Evolutionary conservation across 2,888 invertebrate genomes (phyloP), one percentile per base, ranked within the genome.

Genomic region (Spodoptera littoralis): DNA sequence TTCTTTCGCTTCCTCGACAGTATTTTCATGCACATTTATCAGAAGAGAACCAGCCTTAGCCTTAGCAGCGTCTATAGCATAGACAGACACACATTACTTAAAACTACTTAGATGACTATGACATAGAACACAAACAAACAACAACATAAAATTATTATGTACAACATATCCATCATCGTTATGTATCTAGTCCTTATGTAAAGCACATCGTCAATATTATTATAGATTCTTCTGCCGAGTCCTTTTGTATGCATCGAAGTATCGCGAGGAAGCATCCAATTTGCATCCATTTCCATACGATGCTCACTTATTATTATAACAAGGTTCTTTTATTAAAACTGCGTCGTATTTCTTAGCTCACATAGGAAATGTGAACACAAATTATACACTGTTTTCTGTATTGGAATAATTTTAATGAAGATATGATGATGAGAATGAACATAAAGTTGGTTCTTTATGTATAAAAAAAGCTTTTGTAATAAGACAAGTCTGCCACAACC

Each of bases 241-340:
- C 42, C 59, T 56, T 62, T 49, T 55, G 55, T 59, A 63, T 73
- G 62, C 76, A 75, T 22, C 66, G 46, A 22, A 44, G 61, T 55
- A 60, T 45, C 50, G 45, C 45, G 42, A 49, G 49, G 57, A 70
- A 58, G 60, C 41, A 53, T 65, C 45, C 65, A 70, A 70, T 70
- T 69, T 53, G 49, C 65, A 65, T 60, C 55, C 41, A 66, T 66
- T 64, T 66, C 52, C 56, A 55, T 62, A 41, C 30, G 48, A 53
- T 56, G 64, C 49, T 45, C 55, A 50, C 63, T 55, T 65, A 55
- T 74, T 70, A 69, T 64, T 53, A 47, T 55, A 53, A 60, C 58
- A 55, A 64, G 24, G 43, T 49, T 41, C 18, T 27, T 73, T 41
- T 59, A 18, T 50, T 51, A 49, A 36, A 54, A 61, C 45, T 58